Conservation (phyloP, 2,888 invertebrate genomes). For the Nezara viridula region DNA sequence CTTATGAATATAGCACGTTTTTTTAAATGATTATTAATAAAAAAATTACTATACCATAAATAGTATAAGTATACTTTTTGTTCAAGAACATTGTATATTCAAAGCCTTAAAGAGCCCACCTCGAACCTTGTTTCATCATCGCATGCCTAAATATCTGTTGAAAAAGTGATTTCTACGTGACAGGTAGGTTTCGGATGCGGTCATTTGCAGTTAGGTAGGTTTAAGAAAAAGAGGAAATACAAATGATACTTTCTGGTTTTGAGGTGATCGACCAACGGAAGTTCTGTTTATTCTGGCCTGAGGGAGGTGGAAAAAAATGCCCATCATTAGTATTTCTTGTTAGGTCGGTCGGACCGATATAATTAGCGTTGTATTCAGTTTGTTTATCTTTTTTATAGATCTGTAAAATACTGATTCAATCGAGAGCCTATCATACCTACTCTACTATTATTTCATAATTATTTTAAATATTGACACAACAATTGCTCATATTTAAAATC, state of each 20-base stretch:
- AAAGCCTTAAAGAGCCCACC: too few species aligned
- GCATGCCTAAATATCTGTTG: not conserved
- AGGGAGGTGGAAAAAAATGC: not conserved
- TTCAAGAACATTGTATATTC: too few species aligned
- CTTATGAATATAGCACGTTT: too few species aligned
- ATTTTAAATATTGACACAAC: too few species aligned
- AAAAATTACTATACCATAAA: too few species aligned
- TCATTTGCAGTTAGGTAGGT: not conserved
- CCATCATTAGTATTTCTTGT: not conserved
- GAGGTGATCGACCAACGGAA: not conserved
- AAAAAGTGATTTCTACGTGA: slow-evolving; percentile 23
- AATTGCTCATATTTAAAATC: too few species aligned
- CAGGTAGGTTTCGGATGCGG: not conserved
- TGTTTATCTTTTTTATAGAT: not conserved
- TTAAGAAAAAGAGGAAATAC: not conserved
- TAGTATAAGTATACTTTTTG: too few species aligned
- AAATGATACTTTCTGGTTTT: slow-evolving; percentile 19
- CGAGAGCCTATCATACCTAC: not conserved
- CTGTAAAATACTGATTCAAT: not conserved
- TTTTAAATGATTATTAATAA: too few species aligned
- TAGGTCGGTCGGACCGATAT: not conserved
- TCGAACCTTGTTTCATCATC: not conserved
- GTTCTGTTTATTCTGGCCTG: not conserved
- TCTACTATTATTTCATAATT: not conserved
- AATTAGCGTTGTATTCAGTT: not conserved